These are phyloP conservation scores for Meiosimyza decipiens DNA, from an alignment of 2,888 invertebrate genomes.

Conservation along the genomic window DNA sequence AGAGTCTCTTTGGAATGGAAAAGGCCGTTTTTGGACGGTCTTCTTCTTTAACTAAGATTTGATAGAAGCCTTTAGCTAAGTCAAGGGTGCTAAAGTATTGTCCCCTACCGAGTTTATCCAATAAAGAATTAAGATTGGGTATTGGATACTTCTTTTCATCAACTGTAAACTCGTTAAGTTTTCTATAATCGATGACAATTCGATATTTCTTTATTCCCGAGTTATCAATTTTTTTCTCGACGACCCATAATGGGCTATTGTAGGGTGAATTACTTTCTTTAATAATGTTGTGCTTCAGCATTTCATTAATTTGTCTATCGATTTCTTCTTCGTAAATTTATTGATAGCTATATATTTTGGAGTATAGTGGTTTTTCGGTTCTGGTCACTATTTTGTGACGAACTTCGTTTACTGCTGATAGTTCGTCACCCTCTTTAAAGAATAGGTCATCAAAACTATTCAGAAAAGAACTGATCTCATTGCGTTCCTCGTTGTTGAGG, in stretches of 20 bases:
- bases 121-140: conserved; percentile 11
- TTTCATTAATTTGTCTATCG: too few species aligned
- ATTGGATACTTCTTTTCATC: conserved; percentile 27
- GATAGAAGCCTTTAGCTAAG: conserved; percentile 43
- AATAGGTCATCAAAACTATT: too few species aligned
- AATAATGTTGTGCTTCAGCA: too few species aligned
- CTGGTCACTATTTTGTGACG: too few species aligned
- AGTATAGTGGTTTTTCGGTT: too few species aligned
- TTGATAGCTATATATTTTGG: too few species aligned
- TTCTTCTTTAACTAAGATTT: conserved; percentile 39
- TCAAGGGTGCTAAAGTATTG: conserved; percentile 39
- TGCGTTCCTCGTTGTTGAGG: too few species aligned
- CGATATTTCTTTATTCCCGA: conserved; percentile 24
- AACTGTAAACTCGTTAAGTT: conserved; percentile 23
- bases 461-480: too few species aligned
- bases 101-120: conserved; percentile 21
- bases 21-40: conserved; percentile 44
- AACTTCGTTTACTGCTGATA: too few species aligned
- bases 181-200: conserved; percentile 25
- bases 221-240: conserved; percentile 25
- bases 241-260: conserved; percentile 28
- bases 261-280: conserved; percentile 16
- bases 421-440: too few species aligned
- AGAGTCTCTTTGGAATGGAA: conserved; percentile 36
- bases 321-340: too few species aligned